Conservation (phyloP, 1,140 invertebrate species). For the Eumeta japonica region DNA sequence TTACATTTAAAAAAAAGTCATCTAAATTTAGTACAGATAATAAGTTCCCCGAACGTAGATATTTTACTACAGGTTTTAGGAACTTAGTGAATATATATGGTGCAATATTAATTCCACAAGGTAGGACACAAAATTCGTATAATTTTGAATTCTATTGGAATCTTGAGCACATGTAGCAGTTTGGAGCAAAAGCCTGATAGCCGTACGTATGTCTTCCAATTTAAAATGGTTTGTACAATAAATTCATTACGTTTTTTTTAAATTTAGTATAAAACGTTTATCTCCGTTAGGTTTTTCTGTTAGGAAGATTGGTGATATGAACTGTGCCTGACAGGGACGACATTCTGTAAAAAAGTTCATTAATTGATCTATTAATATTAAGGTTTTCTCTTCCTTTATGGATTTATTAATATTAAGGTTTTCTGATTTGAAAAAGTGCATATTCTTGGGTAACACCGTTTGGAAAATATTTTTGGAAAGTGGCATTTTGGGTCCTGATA, state of each 20-base stretch:
- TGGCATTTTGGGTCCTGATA: no score
- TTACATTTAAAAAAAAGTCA: conserved; percentile 11
- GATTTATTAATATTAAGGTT: no score
- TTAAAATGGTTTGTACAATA: conserved; percentile 3
- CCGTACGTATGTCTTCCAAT: conserved; percentile 3
- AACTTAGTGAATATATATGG: conserved; percentile 6
- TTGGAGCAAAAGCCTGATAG: neutral
- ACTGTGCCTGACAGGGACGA: conserved; percentile 1
- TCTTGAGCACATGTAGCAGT: neutral
- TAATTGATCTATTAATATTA: no score
- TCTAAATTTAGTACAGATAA: conserved; percentile 8
- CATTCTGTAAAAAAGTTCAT: no score
- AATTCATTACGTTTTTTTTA: neutral
- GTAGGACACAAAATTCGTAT: no score
- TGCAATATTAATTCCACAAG: conserved; percentile 1
- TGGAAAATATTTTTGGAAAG: no score
- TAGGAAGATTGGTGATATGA: conserved; percentile 1
- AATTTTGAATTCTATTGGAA: neutral
- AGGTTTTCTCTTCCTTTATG: no score
- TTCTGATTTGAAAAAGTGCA: no score
- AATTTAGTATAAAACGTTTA: neutral
- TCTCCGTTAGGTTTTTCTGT: neutral
- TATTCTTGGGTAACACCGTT: no score
- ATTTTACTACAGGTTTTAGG: conserved; percentile 3
- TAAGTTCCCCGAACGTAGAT: neutral